These are phyloP conservation scores for Natrix natrix DNA, from an alignment of 2,797 vertebrate genomes.

Conservation along the genomic window DNA sequence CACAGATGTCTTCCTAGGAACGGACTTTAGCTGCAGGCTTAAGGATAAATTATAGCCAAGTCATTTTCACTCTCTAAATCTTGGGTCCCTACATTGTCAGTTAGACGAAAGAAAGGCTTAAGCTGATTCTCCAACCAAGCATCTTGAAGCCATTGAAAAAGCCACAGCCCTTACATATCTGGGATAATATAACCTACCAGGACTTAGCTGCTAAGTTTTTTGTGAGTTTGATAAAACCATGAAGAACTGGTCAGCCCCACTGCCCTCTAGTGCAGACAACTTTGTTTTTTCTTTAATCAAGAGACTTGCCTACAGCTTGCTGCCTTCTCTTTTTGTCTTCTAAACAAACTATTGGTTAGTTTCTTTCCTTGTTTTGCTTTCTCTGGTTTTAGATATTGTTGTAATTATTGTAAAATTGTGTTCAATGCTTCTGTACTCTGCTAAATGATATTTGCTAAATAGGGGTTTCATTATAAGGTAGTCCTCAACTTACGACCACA, in stretches of 20 bases:
- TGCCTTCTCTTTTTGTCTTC: not conserved
- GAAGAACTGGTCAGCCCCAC: not conserved
- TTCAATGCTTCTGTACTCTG: not conserved
- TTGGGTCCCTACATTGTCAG: not conserved
- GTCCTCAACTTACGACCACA: not conserved
- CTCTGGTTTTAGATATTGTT: not conserved
- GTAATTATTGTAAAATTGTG: not conserved
- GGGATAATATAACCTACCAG: not conserved
- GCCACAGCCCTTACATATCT: not conserved
- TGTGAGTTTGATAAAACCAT: not conserved
- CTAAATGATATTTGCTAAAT: not conserved
- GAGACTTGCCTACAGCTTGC: not conserved
- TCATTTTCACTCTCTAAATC: not conserved
- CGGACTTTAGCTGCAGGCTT: not conserved
- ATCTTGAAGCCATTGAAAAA: not conserved
- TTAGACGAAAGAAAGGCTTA: not conserved
- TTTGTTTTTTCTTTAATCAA: not conserved
- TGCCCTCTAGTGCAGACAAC: not conserved
- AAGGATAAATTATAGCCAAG: not conserved
- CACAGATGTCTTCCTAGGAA: not conserved
- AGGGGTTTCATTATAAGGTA: not conserved
- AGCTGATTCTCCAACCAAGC: not conserved
- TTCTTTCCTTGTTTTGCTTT: not conserved
- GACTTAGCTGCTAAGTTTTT: not conserved
- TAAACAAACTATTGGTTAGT: not conserved